Evolutionary conservation across 2,797 vertebrate species (phyloP), one percentile per base, ranked within the genome.

Genomic region (Siniperca obscura): DNA sequence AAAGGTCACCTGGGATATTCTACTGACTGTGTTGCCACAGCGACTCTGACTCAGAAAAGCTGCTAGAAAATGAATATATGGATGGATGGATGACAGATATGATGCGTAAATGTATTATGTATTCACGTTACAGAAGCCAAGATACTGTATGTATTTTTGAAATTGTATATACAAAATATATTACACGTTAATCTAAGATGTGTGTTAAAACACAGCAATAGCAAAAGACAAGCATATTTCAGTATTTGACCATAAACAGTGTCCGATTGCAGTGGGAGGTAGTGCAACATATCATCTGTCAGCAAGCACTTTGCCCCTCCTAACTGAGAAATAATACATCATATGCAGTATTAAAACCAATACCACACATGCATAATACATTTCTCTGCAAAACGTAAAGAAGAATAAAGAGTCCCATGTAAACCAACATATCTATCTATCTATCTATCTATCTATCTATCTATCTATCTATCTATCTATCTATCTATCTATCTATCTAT

Each of bases 1-100:
- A 76, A 83, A 80, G 62, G 72, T 76, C 70, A 74, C 73, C 59
- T 81, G 56, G 78, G 74, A 77, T 78, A 75, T 40, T 53, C 14
- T 30, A 25, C 66, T 55, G 52, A 38, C 50, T 77, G n/a, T 72
- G 79, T 81, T 85, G 53, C 55, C 66, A 81, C 75, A 80, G 78
- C 3, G 52, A 86, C 62, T 30, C 56, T 70, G 62, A 78, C 8
- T 83, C 34, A 30, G 30, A 67, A 72, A 79, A 81, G 44, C 73
- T 65, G 55, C n/a, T 17, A 9, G 19, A 86, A 68, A 70, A 83
- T 65, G 5, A 55, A 34, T 70, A 22, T 50, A 60, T 57, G 40
- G 44, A n/a, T 34, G 14, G 21, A 76, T 61, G 21, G 40, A 57
- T 50, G 66, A 64, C 38, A 62, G 4, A 76, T 70, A 48, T 69